Evolutionary conservation across 2,113 vertebrate species (phyloP), one percentile per base, ranked within the genome.

Genomic region (Etheostoma spectabile): DNA sequence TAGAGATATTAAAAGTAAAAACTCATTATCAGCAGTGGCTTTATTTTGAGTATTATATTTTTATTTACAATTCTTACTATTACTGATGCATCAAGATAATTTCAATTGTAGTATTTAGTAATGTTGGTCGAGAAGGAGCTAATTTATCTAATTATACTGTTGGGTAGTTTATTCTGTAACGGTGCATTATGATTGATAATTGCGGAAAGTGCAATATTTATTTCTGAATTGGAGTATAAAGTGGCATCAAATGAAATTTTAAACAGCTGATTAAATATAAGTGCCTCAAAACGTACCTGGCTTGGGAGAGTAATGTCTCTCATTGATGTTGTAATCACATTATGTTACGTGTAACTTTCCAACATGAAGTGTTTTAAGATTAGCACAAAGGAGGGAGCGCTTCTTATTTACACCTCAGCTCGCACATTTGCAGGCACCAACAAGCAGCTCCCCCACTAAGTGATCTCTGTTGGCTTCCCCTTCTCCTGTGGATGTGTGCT

Each of bases 381-480:
- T 3, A 22, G 66, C 38, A 79, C 65, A 12, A 74, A 64, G 27
- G 18, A 48, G 42, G 33, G 6, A 60, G 51, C 72, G 24, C 46
- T 81, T 53, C 60, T 70, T 53, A 59, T 79, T 77, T 46, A 74
- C 71, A 67, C 80, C 87, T 77, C 42, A 19, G 66, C 87, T 87
- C 72, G 71, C 80, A 75, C 84, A 87, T 76, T 46, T 78, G 65
- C 92, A 91, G 82, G 92, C 89, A 61, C 68, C 55, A 69, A 89
- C 93, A 91, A 52, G 90, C 83, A 85, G 60, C 67, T 74, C 15
- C 70, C 84, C 38, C 35, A 85, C 79, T 74, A 81, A 77, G 78
- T 86, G 77, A 85, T 79, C 64, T 82, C 77, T 74, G 10, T 3
- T n/a, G 45, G 63, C 79, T 82, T 81, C 74, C 82, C 38, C 64